Evolutionary conservation across 1,140 invertebrate species (phyloP).

Genomic region (Caligus rogercresseyi): DNA sequence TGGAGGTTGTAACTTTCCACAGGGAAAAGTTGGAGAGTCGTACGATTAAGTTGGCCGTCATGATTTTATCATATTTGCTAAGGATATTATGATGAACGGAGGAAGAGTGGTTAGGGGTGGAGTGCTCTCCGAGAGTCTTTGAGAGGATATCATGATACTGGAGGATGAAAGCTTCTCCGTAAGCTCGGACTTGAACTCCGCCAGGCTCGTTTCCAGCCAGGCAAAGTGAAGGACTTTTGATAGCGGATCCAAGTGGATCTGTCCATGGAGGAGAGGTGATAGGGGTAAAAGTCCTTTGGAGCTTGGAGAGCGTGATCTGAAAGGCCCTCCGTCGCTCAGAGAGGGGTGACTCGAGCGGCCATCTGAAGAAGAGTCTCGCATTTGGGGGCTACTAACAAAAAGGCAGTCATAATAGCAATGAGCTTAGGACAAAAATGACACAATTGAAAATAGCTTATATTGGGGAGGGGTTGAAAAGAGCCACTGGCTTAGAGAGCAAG

Average conservation of each 20-base stretch:
- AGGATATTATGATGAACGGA: conserved; percentile 20
- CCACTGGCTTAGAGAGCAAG: neutral
- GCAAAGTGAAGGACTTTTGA: neutral
- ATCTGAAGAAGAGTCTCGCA: conserved; percentile 35
- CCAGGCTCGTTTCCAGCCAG: conserved; percentile 2
- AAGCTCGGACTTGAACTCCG: neutral
- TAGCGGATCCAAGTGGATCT: conserved; percentile 53
- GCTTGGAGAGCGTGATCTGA: conserved; percentile 62
- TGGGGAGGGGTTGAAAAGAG: too few species aligned
- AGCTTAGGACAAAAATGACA: neutral
- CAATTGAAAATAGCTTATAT: neutral
- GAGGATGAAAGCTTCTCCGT: neutral
- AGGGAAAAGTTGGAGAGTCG: conserved; percentile 71
- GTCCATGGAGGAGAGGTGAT: conserved; percentile 70
- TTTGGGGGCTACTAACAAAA: neutral
- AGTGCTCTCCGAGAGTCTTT: neutral
- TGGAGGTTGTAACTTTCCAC: conserved; percentile 58
- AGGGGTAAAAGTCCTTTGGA: conserved; percentile 89
- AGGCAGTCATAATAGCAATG: neutral
- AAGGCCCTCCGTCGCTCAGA: conserved; percentile 71
- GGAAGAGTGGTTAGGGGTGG: neutral
- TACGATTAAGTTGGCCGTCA: conserved; percentile 76
- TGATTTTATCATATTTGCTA: conserved; percentile 54
- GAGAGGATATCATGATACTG: conserved; percentile 1
- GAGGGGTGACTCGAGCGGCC: conserved; percentile 63